Evolutionary conservation across 2,113 vertebrate species (phyloP).

Genomic region (Ibidorhyncha struthersii): DNA sequence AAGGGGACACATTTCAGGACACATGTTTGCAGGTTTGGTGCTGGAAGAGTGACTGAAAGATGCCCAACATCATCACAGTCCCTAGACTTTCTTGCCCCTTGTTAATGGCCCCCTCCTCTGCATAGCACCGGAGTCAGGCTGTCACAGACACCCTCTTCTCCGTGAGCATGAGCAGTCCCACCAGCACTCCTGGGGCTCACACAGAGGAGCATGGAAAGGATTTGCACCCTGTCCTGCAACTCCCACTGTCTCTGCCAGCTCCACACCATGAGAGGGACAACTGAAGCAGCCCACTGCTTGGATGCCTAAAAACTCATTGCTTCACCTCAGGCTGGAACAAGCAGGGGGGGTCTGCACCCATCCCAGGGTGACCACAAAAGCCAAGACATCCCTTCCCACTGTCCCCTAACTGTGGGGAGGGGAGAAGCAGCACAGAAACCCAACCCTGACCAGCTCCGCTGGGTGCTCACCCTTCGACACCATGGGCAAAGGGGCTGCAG

Average conservation of each 20-base stretch:
- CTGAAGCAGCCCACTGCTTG: not conserved
- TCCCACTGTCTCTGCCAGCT: not conserved
- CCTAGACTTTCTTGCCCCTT: not conserved
- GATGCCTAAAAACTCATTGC: not conserved
- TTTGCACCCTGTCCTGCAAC: rapidly evolving
- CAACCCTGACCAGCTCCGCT: no score
- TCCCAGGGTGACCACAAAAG: rapidly evolving
- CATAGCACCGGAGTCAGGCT: rapidly evolving
- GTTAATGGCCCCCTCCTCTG: rapidly evolving
- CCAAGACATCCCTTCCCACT: not conserved
- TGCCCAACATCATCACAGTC: rapidly evolving
- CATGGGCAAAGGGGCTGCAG: not conserved
- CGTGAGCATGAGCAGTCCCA: rapidly evolving
- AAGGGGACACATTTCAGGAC: rapidly evolving
- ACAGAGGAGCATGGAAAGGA: rapidly evolving
- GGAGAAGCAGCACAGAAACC: not conserved
- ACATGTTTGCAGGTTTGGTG: rapidly evolving
- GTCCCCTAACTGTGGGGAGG: rapidly evolving
- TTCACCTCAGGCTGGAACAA: rapidly evolving
- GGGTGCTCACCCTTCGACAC: not conserved
- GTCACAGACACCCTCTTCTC: not conserved
- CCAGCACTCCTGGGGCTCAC: rapidly evolving
- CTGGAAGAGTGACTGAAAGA: not conserved
- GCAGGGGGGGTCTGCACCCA: rapidly evolving
- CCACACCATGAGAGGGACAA: rapidly evolving